Evolutionary conservation across 1,140 invertebrate genomes (phyloP), one percentile per base, ranked within the genome.

Genomic region (Zeugodacus cucurbitae): DNA sequence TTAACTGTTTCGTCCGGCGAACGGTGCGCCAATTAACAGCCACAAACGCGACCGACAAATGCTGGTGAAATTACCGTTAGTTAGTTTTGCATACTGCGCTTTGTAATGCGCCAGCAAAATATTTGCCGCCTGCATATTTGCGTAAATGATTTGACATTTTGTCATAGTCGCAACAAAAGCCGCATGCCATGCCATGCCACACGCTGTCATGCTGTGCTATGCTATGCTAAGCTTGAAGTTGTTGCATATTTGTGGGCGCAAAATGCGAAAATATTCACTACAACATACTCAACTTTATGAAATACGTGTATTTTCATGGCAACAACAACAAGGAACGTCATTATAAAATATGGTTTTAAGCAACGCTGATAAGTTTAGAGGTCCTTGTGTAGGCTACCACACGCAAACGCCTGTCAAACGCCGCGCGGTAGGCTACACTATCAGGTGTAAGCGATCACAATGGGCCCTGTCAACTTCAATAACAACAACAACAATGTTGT

Each of bases 141-240:
- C 74, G n/a, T 82, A 48, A 82, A 82, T 82, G 22, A 82, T 82
- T 82, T 82, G 74, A 29, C 74, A 82, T 48, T 82, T 41, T 82
- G 41, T 26, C 41, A 14, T 34, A 82, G 20, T 6, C 10, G 48
- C 14, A 54, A 54, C 48, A 14, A 54, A 54, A 54, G 11, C 48
- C 14, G 20, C 17, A 54, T 54, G 48, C 44, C 44, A 10, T 14
- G 44, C 44, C 44, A 11, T 14, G 20, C 58, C 20, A 62, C 58
- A 62, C 11, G 58, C 58, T 10, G 4, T 22, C 7, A 62, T n/a
- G 11, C 48, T 20, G 11, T 29, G 64, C 11, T 29, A 70, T 32
- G 4, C 5, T 48, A 2, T 3, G n/a, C n/a, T n/a, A n/a, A n/a
- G n/a, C n/a, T n/a, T n/a, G n/a, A n/a, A 48, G 37, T 74, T 8